Base-by-base conservation (phyloP, 2,888 invertebrate genomes). In the Autographa pulchrina region DNA sequence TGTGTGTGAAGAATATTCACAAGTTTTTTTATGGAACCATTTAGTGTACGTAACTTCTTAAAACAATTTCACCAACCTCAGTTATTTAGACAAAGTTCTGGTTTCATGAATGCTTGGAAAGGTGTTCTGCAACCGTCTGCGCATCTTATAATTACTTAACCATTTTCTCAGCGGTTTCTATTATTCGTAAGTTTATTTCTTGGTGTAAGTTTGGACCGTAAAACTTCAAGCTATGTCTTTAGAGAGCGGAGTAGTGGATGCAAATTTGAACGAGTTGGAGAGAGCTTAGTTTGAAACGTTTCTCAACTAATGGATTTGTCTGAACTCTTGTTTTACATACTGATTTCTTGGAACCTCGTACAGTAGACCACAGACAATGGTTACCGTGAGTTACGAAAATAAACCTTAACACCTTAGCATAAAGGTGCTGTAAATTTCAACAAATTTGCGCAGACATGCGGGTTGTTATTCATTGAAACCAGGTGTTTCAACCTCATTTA, bases 161-260 rank as follows among this genome's bases (percentile, higher is more conserved):
- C 73, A 72, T 61, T 65, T 65, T 67, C 68, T 64, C 52, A 38
- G 63, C n/a, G 64, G 72, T 74, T 78, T 74, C 60, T 61, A 78
- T 81, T 72, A 81, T 78, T 71, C 68, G 6, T 62, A 72, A 80
- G 75, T 69, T 70, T 70, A 80, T 75, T 77, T 67, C 79, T 79
- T 58, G 6, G 62, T 68, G 41, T 65, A 70, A 79, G 63, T 75
- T 81, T 59, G 52, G 72, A 60, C 59, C 60, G 62, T 43, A 61
- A 75, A 78, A 78, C 74, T 74, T 74, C 35, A 58, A 25, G 63
- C 70, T 68, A 66, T 74, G 54, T 68, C 65, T 73, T 70, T 48
- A 58, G 58, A 73, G 73, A 66, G 62, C 32, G 68, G 71, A 65
- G 79, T 72, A 72, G 80, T 79, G 73, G 70, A 77, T 81, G 79